Percentiles rank a stretch among this genome's conserved stretches.
These are phyloP conservation scores for Leptinotarsa tumamoca DNA, from an alignment of 2,888 invertebrate species.

Conservation along the genomic window DNA sequence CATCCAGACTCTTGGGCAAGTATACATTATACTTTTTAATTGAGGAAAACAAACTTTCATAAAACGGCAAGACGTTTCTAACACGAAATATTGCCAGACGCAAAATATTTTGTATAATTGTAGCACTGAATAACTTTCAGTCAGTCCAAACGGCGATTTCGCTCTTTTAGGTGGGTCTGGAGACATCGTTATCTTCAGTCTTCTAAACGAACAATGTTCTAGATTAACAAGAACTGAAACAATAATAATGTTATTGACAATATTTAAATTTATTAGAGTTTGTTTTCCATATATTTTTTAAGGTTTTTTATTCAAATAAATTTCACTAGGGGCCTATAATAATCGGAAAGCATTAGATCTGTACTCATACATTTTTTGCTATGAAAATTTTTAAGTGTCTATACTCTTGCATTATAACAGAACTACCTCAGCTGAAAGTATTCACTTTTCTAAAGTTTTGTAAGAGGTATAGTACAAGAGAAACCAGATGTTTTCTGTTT, in stretches of 20 bases:
- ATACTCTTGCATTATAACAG: conserved; percentile 36
- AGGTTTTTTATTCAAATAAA: conserved; percentile 22
- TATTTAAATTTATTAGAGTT: neutral
- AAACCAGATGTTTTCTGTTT: conserved; percentile 5
- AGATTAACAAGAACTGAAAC: neutral
- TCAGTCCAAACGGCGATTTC: too few species aligned
- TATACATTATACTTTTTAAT: neutral
- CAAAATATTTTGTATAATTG: too few species aligned
- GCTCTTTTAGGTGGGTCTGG: too few species aligned
- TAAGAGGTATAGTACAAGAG: conserved; percentile 31
- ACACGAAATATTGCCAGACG: too few species aligned
- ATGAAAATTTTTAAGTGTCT: conserved; percentile 21
- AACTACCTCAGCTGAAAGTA: conserved; percentile 44
- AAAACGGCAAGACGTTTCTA: neutral
- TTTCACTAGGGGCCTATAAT: conserved; percentile 40
- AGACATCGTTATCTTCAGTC: too few species aligned
- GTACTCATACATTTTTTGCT: conserved; percentile 25
- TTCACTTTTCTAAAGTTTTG: conserved; percentile 39
- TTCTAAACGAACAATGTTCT: too few species aligned
- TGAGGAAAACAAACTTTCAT: conserved; percentile 18
- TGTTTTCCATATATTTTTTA: conserved; percentile 17
- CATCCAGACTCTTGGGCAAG: neutral
- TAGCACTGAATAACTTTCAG: too few species aligned
- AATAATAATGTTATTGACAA: neutral
- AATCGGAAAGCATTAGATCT: conserved; percentile 26